phyloP scores from a whole-genome alignment of 2,797 vertebrate species.

The Myripristis murdjan region DNA sequence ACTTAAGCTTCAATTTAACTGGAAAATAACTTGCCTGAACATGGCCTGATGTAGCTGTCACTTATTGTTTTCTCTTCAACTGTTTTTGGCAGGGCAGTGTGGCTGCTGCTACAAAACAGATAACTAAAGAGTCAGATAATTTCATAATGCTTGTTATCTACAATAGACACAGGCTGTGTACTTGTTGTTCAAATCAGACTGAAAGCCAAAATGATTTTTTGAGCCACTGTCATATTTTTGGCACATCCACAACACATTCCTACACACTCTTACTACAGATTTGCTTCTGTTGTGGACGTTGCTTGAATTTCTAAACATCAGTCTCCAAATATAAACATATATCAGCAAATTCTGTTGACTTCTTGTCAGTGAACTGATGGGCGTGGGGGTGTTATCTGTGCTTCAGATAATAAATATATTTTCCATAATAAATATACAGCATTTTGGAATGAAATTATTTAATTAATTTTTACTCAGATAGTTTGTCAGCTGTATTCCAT shows the following conservation, averaged over 20 bases:
- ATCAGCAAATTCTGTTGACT: background rate
- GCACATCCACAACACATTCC: no score
- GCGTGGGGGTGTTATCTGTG: no score
- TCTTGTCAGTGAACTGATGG: background rate
- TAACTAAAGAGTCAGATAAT: constrained; percentile 23
- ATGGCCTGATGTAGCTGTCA: background rate
- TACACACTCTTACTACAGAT: no score
- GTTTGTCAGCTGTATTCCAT: no score
- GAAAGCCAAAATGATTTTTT: constrained; percentile 11
- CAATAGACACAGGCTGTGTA: constrained; percentile 19
- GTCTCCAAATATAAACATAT: no score
- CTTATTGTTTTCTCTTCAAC: background rate
- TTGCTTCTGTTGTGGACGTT: background rate
- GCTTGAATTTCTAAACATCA: background rate
- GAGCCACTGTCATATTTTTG: background rate
- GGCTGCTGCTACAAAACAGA: constrained; percentile 8
- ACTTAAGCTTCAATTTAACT: no score
- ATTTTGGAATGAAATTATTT: no score
- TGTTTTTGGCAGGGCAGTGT: background rate
- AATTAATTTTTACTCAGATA: no score
- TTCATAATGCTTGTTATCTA: constrained; percentile 21
- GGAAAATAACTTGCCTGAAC: background rate
- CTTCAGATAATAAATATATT: no score
- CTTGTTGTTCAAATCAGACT: background rate
- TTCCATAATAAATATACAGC: no score